Evolutionary conservation across 2,888 invertebrate species (phyloP), one percentile per base, ranked within the genome.

Genomic region (Peribatodes rhomboidaria): DNA sequence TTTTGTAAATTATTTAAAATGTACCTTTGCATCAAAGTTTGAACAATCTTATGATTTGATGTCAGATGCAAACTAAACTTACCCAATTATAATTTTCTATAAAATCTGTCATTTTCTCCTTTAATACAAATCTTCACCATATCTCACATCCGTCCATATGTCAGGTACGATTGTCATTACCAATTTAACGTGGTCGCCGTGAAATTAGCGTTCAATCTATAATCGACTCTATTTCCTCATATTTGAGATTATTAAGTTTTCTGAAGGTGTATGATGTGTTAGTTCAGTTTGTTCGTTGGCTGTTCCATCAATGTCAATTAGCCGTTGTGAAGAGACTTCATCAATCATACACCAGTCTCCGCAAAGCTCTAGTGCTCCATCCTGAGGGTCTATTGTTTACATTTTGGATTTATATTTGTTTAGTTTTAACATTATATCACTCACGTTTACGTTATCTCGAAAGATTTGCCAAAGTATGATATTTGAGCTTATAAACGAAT

Each of bases 271-370:
- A 72, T 75, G 71, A 65, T 76, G 27, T 54, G 58, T 44, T 81
- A 77, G 84, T 76, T 72, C 67, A 76, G 82, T 80, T 77, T 75
- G 79, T 77, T 72, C 78, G 77, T 74, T 79, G 80, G 80, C 87
- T 88, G 88, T 90, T 93, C 93, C 89, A 92, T 93, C 93, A 93
- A 85, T 92, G 93, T 93, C 93, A 92, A 93, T 93, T 93, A 93
- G 87, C 69, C 87, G 87, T 86, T 86, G 83, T 88, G 88, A 89
- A 82, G 90, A 89, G 86, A 84, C 82, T 82, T 84, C 86, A 93
- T 93, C 92, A 87, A 92, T 92, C 92, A 90, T 90, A 86, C 64
- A 80, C 80, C 79, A 81, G 82, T 80, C 83, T 81, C 78, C 70
- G 66, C 71, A 71, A 75, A 75, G 74, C 77, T 72, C 72, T 71